These are phyloP conservation scores for Tipula helvola DNA, from an alignment of 2,888 invertebrate species.

Conservation along the genomic window DNA sequence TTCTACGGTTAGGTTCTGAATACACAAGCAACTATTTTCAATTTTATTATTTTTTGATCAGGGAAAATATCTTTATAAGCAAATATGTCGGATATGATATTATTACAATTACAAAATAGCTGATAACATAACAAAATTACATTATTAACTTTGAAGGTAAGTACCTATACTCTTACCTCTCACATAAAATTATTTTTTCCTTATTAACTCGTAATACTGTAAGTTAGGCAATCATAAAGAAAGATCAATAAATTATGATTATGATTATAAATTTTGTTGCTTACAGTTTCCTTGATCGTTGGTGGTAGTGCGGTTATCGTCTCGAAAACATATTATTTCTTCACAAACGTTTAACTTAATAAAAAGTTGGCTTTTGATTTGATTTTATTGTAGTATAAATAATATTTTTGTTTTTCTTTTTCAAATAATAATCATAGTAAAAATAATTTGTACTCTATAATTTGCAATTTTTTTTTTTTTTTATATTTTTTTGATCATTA, in stretches of 20 bases:
- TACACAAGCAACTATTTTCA: too few species aligned
- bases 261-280: background rate
- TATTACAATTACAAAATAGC: too few species aligned
- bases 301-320: background rate
- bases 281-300: background rate
- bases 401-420: background rate
- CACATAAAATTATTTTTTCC: too few species aligned
- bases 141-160: too few species aligned
- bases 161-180: too few species aligned
- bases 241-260: background rate
- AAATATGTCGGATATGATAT: too few species aligned
- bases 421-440: background rate
- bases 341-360: background rate
- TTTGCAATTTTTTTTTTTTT: background rate
- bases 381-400: background rate
- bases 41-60: too few species aligned
- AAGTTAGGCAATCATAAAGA: background rate
- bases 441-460: background rate
- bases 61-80: too few species aligned
- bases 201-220: background rate
- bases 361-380: background rate
- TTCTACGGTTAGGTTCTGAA: too few species aligned
- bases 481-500: background rate
- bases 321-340: background rate
- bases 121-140: too few species aligned